Evolutionary conservation across 2,888 invertebrate genomes (phyloP).

Genomic region (Dermolepida albohirtum): DNA sequence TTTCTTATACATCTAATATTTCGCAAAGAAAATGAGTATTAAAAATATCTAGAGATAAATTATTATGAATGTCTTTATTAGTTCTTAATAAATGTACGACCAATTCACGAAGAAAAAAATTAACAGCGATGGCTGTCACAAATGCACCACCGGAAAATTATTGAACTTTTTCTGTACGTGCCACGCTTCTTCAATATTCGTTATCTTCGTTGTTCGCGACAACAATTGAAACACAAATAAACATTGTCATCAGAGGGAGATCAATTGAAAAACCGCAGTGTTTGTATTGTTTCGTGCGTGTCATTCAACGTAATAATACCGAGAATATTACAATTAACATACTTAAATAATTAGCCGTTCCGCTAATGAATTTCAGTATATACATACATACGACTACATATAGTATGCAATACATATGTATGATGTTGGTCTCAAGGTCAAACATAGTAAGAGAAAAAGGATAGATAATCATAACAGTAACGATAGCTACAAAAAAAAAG

Average conservation of each 20-base stretch:
- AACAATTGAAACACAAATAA: slow-evolving; percentile 30
- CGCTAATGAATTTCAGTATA: slow-evolving; percentile 30
- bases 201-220: slow-evolving; percentile 9
- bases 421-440: slow-evolving; percentile 15
- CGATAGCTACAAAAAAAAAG: slow-evolving; percentile 17
- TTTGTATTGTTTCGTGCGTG: slow-evolving; percentile 27
- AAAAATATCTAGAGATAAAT: too few relatives aligned
- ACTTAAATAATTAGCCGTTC: slow-evolving; percentile 31
- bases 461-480: slow-evolving; percentile 16
- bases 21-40: too few relatives aligned
- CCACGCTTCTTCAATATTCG: slow-evolving; percentile 4
- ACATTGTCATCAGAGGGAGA: slow-evolving; percentile 5
- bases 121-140: too few relatives aligned
- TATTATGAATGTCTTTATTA: too few relatives aligned
- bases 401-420: slow-evolving; percentile 8
- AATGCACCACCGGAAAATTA: too few relatives aligned
- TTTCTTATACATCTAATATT: too few relatives aligned
- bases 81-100: too few relatives aligned
- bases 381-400: slow-evolving; percentile 5
- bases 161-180: background rate
- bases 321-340: slow-evolving; percentile 27
- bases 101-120: too few relatives aligned
- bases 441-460: slow-evolving; percentile 1
- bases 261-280: slow-evolving; percentile 31
- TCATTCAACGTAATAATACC: slow-evolving; percentile 34